A percentile compares a stretch with the other conserved stretches of the same genome.
Evolutionary conservation across 1,140 invertebrate species (phyloP).

Genomic region (Eciton burchellii): DNA sequence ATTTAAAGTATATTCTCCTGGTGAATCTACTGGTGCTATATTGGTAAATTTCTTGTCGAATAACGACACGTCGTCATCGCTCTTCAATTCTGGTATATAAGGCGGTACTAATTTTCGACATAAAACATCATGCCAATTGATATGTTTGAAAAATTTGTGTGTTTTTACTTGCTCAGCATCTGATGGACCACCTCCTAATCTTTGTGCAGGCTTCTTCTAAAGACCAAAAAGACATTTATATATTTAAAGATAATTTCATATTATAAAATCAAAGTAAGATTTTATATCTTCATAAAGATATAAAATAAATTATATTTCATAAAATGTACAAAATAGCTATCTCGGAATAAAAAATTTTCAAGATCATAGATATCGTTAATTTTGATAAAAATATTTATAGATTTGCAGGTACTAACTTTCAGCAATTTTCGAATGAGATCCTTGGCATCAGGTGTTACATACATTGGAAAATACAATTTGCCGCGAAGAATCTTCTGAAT

Average conservation of each 20-base stretch:
- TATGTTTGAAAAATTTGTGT: conserved; percentile 97
- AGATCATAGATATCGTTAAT: no score
- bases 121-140: conserved; percentile 97
- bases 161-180: conserved; percentile 95
- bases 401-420: conserved; percentile 86
- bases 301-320: no score
- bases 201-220: conserved; percentile 89
- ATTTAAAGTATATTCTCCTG: conserved; percentile 97
- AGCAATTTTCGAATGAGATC: conserved; percentile 95
- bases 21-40: conserved; percentile 99
- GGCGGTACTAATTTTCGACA: conserved; percentile 94
- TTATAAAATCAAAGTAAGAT: no score
- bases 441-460: conserved; percentile 97
- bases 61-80: conserved; percentile 98
- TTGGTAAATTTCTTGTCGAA: conserved; percentile 99
- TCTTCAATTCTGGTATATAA: conserved; percentile 94
- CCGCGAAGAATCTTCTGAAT: conserved; percentile 99
- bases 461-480: conserved; percentile 96
- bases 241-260: not conserved
- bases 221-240: conserved; percentile 49
- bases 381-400: conserved; percentile 9
- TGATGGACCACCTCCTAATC: conserved; percentile 92
- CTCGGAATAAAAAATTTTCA: not conserved
- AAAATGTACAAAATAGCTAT: conserved; percentile 10
- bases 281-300: no score